Conservation (phyloP, 2,888 invertebrate genomes). For the Drosophila nigricruria region DNA sequence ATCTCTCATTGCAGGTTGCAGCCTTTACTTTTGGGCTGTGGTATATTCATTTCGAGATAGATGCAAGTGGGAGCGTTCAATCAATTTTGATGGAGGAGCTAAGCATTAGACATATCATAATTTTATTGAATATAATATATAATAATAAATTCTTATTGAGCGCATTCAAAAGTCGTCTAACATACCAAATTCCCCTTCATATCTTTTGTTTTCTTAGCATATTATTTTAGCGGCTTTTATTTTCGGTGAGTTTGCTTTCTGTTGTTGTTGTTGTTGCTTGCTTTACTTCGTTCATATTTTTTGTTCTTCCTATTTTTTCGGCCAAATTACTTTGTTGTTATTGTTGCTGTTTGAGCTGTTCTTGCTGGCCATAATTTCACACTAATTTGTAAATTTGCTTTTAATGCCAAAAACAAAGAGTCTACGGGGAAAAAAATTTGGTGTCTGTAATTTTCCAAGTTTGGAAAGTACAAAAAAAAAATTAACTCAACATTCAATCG, state of each 20-base stretch:
- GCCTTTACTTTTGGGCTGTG: slow-evolving; percentile 42
- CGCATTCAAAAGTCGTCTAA: slow-evolving; percentile 14
- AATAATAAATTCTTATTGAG: too few species aligned
- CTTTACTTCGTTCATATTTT: slow-evolving; percentile 3
- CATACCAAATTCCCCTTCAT: too few species aligned
- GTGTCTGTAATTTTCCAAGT: slow-evolving; percentile 18
- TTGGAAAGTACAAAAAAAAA: background rate
- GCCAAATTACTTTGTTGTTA: slow-evolving; percentile 37
- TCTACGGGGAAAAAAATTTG: slow-evolving; percentile 45
- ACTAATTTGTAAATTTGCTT: slow-evolving; percentile 77
- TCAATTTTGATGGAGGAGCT: slow-evolving; percentile 10
- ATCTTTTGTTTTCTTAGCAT: slow-evolving; percentile 30
- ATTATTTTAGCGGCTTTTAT: slow-evolving; percentile 49
- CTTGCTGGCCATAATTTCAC: slow-evolving; percentile 68
- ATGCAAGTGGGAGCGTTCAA: slow-evolving; percentile 20
- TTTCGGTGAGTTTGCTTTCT: slow-evolving; percentile 37
- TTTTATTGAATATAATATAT: too few species aligned
- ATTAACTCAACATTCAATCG: slow-evolving; percentile 30
- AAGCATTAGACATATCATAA: background rate
- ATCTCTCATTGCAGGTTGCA: slow-evolving; percentile 33
- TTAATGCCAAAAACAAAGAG: slow-evolving; percentile 73
- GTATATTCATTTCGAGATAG: slow-evolving; percentile 29
- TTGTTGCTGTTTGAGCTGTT: slow-evolving; percentile 20
- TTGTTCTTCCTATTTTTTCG: slow-evolving; percentile 17
- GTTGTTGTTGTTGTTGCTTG: slow-evolving; percentile 12